These are phyloP conservation scores for Ophiodon elongatus DNA, from an alignment of 2,113 vertebrate species.

Conservation along the genomic window DNA sequence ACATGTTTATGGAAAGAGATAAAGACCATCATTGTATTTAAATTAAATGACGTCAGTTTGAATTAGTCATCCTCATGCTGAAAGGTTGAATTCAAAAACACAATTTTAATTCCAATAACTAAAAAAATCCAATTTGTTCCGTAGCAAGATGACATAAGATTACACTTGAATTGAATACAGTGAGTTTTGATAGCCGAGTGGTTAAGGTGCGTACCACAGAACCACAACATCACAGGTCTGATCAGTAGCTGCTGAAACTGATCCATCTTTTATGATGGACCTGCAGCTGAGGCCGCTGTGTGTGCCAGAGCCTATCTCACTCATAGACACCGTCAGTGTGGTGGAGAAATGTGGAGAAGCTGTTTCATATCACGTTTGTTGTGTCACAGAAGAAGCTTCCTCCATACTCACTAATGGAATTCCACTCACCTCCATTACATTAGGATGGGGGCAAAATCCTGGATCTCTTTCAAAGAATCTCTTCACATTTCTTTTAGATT, in stretches of 20 bases:
- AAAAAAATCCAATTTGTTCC: not conserved
- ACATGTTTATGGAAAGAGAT: slow-evolving; percentile 5
- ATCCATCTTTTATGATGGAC: not conserved
- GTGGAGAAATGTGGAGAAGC: not conserved
- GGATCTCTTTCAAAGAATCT: not conserved
- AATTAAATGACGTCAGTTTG: not conserved
- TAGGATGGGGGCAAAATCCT: not conserved
- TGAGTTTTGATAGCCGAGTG: not conserved
- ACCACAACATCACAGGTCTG: not conserved
- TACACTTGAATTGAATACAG: not conserved
- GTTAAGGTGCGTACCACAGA: not conserved
- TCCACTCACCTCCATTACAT: not conserved
- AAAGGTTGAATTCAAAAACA: slow-evolving; percentile 3
- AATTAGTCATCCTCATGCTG: not conserved
- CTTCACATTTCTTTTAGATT: not conserved
- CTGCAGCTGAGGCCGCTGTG: not conserved
- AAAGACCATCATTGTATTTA: slow-evolving; percentile 10
- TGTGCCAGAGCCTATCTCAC: not conserved
- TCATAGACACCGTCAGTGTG: not conserved
- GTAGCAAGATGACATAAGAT: too few species aligned
- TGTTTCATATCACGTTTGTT: not conserved
- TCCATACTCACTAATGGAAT: not conserved
- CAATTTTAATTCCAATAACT: not conserved
- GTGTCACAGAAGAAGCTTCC: not conserved
- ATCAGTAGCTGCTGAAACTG: not conserved